Percentiles rank a stretch among this genome's conserved stretches.
These are phyloP conservation scores for Platalea minor DNA, from an alignment of 2,797 vertebrate genomes.

Conservation along the genomic window DNA sequence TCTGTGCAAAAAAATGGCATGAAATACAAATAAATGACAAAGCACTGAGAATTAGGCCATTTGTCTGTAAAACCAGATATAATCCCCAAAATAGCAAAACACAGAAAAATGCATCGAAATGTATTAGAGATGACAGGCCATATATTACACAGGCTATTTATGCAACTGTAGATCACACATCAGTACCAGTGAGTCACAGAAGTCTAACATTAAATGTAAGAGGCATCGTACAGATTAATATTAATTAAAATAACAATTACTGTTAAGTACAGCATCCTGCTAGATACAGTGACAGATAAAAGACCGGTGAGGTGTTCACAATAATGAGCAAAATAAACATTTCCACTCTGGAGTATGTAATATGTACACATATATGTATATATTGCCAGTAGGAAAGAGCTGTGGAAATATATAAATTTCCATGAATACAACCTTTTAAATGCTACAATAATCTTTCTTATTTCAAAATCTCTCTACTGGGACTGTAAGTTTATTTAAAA, in stretches of 20 bases:
- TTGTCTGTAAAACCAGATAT: constrained; percentile 47
- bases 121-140: constrained; percentile 31
- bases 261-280: neutral
- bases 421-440: neutral
- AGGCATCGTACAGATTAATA: neutral
- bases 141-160: constrained; percentile 30
- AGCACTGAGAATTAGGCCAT: constrained; percentile 32
- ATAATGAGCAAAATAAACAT: neutral
- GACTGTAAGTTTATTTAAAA: neutral
- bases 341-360: neutral
- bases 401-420: neutral
- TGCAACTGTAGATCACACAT: constrained; percentile 5
- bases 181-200: constrained; percentile 9
- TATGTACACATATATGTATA: no score
- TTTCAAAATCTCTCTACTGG: neutral
- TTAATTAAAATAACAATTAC: constrained; percentile 32
- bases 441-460: neutral
- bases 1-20: neutral
- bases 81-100: constrained; percentile 52
- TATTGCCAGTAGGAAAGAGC: neutral
- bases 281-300: neutral
- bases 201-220: constrained; percentile 1
- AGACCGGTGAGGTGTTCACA: neutral
- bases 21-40: constrained; percentile 55
- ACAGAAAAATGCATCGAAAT: constrained; percentile 50